phyloP scores from a whole-genome alignment of 2,113 vertebrate genomes.

The Protobothrops mucrosquamatus region DNA sequence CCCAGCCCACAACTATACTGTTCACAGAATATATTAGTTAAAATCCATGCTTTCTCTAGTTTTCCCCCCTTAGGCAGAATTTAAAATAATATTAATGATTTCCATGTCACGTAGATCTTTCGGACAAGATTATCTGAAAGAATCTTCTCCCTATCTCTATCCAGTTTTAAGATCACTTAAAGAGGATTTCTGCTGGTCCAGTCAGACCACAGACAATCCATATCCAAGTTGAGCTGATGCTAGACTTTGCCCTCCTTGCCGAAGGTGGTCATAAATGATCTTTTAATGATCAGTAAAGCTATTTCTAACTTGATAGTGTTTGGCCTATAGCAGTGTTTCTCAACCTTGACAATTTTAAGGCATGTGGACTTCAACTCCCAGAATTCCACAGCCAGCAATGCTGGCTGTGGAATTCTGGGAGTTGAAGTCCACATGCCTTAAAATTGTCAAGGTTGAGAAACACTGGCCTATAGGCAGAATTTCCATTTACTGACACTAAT shows the following conservation, averaged over 20 bases:
- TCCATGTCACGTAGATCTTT: not conserved
- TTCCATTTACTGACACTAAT: not conserved
- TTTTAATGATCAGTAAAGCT: not conserved
- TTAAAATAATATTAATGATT: not conserved
- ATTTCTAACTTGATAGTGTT: not conserved
- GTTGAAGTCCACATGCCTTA: too few species aligned
- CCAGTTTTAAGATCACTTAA: not conserved
- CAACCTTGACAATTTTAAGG: too few species aligned
- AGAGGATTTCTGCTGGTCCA: not conserved
- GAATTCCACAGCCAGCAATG: too few species aligned
- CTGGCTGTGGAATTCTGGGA: too few species aligned
- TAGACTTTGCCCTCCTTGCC: not conserved
- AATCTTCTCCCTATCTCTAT: not conserved
- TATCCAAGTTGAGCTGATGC: not conserved
- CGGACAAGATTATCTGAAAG: not conserved
- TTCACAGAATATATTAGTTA: not conserved
- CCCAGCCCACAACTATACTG: not conserved
- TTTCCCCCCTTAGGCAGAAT: not conserved
- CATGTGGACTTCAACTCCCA: too few species aligned
- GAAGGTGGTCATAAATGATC: not conserved
- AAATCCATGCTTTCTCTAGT: not conserved
- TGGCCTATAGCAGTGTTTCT: not conserved
- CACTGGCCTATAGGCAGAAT: not conserved
- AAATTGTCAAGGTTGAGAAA: too few species aligned
- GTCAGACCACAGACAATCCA: not conserved